Evolutionary conservation across 2,797 vertebrate genomes (phyloP).

Genomic region (Notamacropus eugenii): DNA sequence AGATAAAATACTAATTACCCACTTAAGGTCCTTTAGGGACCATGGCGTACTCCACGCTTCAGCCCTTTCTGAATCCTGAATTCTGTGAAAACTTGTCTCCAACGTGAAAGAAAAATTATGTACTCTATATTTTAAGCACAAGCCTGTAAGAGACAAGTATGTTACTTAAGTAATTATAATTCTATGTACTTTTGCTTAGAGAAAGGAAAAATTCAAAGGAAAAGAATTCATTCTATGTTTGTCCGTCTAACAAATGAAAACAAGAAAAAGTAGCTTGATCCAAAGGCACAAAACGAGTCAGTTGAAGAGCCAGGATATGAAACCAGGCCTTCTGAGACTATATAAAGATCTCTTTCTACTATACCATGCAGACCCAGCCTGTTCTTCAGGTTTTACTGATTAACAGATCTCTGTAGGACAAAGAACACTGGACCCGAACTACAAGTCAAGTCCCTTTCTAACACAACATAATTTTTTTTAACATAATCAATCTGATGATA

Average conservation of each 20-base stretch:
- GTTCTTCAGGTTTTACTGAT: not conserved
- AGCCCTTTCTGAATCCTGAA: not conserved
- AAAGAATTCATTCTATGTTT: not conserved
- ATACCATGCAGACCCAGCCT: not conserved
- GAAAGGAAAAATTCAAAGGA: not conserved
- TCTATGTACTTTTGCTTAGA: not conserved
- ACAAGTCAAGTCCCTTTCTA: not conserved
- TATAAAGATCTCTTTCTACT: not conserved
- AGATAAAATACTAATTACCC: conserved; percentile 28
- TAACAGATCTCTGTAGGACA: not conserved
- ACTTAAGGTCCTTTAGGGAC: conserved; percentile 1
- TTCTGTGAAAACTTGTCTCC: not conserved
- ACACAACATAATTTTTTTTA: not conserved
- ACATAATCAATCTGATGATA: not conserved
- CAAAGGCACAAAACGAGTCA: not conserved
- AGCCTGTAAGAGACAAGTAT: not conserved
- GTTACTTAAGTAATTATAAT: not conserved
- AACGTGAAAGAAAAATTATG: not conserved
- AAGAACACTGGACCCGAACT: not conserved
- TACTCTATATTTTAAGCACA: not conserved
- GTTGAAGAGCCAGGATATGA: not conserved
- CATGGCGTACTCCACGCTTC: not conserved
- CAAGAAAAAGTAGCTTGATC: not conserved
- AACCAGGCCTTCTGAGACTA: not conserved
- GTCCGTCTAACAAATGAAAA: not conserved